Evolutionary conservation across 2,888 invertebrate species (phyloP).

Genomic region (Mythimna ferrago): DNA sequence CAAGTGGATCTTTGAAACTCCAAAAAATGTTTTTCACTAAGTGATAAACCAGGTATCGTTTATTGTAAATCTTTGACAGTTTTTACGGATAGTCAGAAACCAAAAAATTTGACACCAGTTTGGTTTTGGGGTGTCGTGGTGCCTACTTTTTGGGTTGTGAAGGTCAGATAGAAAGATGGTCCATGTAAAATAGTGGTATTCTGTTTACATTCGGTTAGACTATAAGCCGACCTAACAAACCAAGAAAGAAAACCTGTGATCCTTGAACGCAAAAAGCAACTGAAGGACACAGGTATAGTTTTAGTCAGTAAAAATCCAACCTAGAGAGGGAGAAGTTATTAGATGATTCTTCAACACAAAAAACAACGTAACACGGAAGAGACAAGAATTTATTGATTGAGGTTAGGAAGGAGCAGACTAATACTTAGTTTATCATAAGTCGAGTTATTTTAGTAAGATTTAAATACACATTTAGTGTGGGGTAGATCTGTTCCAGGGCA

Average conservation of each 20-base stretch:
- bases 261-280: too few relatives aligned
- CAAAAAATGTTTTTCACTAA: not conserved
- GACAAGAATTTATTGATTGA: not conserved
- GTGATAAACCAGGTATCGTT: not conserved
- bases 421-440: not conserved
- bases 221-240: not conserved
- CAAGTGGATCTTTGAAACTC: not conserved
- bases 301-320: too few relatives aligned
- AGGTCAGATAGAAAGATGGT: not conserved
- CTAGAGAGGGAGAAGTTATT: too few relatives aligned
- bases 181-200: not conserved
- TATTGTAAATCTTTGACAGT: not conserved
- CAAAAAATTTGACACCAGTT: not conserved
- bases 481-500: constrained; percentile 24
- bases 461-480: not conserved
- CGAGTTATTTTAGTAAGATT: not conserved
- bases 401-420: not conserved
- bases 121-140: not conserved
- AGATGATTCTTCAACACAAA: too few relatives aligned
- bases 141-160: not conserved
- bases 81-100: not conserved
- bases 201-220: not conserved
- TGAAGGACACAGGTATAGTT: too few relatives aligned
- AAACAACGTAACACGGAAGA: not conserved
- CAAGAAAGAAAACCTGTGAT: not conserved